phyloP scores from a whole-genome alignment of 2,888 invertebrate genomes.

The Nephrotoma appendiculata region DNA sequence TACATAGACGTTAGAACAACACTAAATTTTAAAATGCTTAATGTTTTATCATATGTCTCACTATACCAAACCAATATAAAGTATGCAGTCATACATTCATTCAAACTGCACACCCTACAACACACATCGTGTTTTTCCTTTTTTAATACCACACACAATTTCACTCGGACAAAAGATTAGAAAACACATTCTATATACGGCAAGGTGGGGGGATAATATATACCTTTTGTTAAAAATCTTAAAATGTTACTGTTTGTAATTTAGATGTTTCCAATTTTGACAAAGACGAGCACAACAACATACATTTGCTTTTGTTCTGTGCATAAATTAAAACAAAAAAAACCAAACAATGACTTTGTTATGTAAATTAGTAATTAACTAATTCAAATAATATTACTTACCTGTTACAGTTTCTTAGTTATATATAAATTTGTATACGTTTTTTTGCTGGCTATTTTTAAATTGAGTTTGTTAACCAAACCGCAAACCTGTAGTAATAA shows the following conservation, averaged over 20 bases:
- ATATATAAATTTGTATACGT: neutral
- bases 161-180: neutral
- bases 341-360: neutral
- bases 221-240: neutral
- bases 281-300: neutral
- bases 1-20: neutral
- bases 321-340: neutral
- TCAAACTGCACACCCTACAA: too few relatives aligned
- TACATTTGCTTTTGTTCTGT: neutral
- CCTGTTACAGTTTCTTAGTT: neutral
- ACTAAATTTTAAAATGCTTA: neutral
- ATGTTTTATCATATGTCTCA: too few relatives aligned
- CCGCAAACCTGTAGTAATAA: neutral
- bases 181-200: neutral
- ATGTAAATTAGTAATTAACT: neutral
- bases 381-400: neutral
- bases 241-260: neutral
- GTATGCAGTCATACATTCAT: too few relatives aligned
- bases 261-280: neutral
- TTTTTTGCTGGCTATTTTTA: neutral
- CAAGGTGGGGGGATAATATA: neutral
- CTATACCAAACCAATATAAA: too few relatives aligned
- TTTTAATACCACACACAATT: neutral
- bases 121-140: too few relatives aligned
- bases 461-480: neutral